Evolutionary conservation across 1,140 invertebrate species (phyloP).

Genomic region (Copidosoma floridanum): DNA sequence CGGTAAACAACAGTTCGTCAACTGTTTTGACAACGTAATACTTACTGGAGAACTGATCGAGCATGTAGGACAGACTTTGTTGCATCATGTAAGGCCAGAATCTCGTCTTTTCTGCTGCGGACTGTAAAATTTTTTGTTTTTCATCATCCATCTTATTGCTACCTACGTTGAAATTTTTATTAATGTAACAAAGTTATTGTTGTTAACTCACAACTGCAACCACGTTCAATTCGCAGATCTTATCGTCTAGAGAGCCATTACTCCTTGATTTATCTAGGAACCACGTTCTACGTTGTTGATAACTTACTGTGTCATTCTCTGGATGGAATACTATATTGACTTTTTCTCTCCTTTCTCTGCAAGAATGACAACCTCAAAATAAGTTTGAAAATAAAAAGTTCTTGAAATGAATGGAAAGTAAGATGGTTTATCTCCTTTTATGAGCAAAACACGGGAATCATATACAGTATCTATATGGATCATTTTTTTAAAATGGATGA

Average conservation of each 20-base stretch:
- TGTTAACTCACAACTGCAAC: slow-evolving; percentile 72
- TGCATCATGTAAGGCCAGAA: slow-evolving; percentile 59
- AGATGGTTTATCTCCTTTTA: too few species aligned
- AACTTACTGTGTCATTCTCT: slow-evolving; percentile 79
- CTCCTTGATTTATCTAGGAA: slow-evolving; percentile 72
- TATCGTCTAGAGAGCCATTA: slow-evolving; percentile 72
- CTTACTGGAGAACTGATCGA: slow-evolving; percentile 52
- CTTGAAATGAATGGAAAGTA: too few species aligned
- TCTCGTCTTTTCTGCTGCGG: slow-evolving; percentile 65
- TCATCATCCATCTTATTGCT: too few species aligned
- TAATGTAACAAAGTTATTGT: too few species aligned
- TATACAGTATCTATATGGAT: too few species aligned
- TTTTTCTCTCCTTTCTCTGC: slow-evolving; percentile 68
- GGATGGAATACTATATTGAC: slow-evolving; percentile 69
- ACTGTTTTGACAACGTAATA: slow-evolving; percentile 66
- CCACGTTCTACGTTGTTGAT: slow-evolving; percentile 72
- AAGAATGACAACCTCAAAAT: slow-evolving; percentile 38
- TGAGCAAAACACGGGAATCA: too few species aligned
- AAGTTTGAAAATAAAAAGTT: background rate
- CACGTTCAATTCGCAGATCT: slow-evolving; percentile 77
- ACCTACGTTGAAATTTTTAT: too few species aligned
- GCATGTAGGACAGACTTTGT: slow-evolving; percentile 58
- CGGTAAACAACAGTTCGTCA: slow-evolving; percentile 74
- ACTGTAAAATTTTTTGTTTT: too few species aligned
- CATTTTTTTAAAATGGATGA: too few species aligned